These are phyloP conservation scores for Asbolus verrucosus DNA, from an alignment of 1,140 invertebrate species.

Conservation along the genomic window DNA sequence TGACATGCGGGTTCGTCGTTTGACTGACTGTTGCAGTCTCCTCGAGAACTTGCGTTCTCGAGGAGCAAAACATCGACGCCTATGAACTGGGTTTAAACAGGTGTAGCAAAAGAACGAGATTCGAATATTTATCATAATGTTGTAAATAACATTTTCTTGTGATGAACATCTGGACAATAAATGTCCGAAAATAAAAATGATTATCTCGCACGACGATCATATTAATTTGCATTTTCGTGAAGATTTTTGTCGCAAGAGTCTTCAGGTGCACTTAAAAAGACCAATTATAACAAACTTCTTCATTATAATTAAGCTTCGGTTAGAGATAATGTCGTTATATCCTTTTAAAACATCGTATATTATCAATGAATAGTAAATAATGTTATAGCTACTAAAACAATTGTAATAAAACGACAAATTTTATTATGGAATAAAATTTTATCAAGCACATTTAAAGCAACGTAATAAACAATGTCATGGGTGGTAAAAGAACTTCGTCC, in stretches of 20 bases:
- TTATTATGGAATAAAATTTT: constrained; percentile 52
- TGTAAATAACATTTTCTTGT: constrained; percentile 7
- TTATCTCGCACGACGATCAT: background rate
- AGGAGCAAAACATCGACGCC: too few species aligned
- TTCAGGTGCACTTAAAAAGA: background rate
- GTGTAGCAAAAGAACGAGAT: too few species aligned
- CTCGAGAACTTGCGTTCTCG: too few species aligned
- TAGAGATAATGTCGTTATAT: constrained; percentile 40
- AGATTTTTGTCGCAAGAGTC: background rate
- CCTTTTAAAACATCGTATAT: constrained; percentile 44
- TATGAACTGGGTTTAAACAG: too few species aligned
- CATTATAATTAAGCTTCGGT: constrained; percentile 22
- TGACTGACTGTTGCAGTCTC: too few species aligned
- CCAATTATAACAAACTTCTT: constrained; percentile 36
- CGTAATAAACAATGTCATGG: constrained; percentile 50
- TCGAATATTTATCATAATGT: background rate
- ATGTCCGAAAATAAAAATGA: constrained; percentile 21
- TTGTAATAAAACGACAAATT: constrained; percentile 54
- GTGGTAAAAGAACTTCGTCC: constrained; percentile 46
- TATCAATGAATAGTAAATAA: constrained; percentile 47
- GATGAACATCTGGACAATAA: constrained; percentile 26
- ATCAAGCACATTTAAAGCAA: constrained; percentile 48
- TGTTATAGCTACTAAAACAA: constrained; percentile 50
- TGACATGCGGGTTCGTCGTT: too few species aligned
- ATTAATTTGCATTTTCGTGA: constrained; percentile 33